These are phyloP conservation scores for Hofmannophila pseudospretella DNA, from an alignment of 2,888 invertebrate genomes.

Conservation along the genomic window DNA sequence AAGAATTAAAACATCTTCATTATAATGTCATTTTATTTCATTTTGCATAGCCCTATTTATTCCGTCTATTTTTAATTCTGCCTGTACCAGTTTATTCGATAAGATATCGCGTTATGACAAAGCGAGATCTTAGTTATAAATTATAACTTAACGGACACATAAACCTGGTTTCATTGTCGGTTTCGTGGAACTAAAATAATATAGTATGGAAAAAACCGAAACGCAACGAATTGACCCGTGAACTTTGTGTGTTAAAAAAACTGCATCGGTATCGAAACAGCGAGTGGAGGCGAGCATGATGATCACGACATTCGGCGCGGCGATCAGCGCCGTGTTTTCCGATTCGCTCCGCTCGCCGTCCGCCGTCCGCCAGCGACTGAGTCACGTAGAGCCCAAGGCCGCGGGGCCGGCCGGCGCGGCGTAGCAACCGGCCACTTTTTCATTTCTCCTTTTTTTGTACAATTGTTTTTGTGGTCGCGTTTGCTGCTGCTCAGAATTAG, in stretches of 20 bases:
- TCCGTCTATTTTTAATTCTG: constrained; percentile 2
- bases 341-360: constrained; percentile 13
- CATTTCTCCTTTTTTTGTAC: constrained; percentile 42
- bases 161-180: too few species aligned
- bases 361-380: constrained; percentile 37
- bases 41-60: neutral
- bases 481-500: constrained; percentile 33
- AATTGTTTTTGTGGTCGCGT: constrained; percentile 44
- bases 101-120: too few species aligned
- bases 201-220: neutral
- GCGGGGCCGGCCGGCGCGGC: constrained; percentile 61
- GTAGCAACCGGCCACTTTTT: constrained; percentile 48
- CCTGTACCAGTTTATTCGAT: too few species aligned
- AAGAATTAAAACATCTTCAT: neutral
- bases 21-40: neutral
- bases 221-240: constrained; percentile 19
- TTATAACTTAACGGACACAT: too few species aligned
- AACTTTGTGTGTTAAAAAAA: constrained; percentile 31
- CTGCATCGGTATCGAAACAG: constrained; percentile 22
- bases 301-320: constrained; percentile 29
- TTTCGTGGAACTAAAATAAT: too few species aligned
- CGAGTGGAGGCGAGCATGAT: constrained; percentile 17
- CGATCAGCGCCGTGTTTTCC: constrained; percentile 29
- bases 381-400: constrained; percentile 60
- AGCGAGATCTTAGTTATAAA: too few species aligned